Conservation (phyloP, 2,797 vertebrate genomes). For the Luscinia luscinia region DNA sequence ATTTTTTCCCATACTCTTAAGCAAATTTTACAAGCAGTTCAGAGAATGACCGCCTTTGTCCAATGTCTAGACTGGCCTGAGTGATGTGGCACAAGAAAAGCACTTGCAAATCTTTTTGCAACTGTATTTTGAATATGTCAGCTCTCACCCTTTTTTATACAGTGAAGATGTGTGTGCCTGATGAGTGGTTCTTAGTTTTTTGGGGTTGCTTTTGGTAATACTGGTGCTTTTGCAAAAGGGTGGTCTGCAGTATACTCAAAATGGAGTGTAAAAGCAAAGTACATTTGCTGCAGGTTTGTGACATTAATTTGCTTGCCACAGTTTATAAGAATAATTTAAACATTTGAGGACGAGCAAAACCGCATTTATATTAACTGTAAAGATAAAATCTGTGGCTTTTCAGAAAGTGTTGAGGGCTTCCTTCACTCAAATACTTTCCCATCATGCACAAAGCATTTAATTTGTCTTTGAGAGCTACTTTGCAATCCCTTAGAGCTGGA, state of each 20-base stretch:
- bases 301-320: neutral
- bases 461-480: neutral
- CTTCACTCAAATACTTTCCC: neutral
- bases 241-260: neutral
- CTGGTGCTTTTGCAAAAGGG: neutral
- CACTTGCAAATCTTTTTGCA: neutral
- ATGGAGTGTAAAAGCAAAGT: neutral
- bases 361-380: neutral
- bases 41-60: neutral
- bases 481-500: neutral
- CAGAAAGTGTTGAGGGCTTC: neutral
- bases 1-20: neutral
- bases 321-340: neutral
- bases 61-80: neutral
- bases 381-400: constrained; percentile 30
- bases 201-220: neutral
- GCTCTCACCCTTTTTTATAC: neutral
- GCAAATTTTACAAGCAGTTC: neutral
- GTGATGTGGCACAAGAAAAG: neutral
- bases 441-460: neutral
- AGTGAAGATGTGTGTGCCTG: neutral
- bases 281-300: neutral
- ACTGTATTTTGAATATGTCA: neutral
- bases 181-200: neutral
- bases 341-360: neutral